Percentiles rank a stretch among this genome's conserved stretches.
Conservation (phyloP, 2,113 vertebrate genomes). For the Morone saxatilis region DNA sequence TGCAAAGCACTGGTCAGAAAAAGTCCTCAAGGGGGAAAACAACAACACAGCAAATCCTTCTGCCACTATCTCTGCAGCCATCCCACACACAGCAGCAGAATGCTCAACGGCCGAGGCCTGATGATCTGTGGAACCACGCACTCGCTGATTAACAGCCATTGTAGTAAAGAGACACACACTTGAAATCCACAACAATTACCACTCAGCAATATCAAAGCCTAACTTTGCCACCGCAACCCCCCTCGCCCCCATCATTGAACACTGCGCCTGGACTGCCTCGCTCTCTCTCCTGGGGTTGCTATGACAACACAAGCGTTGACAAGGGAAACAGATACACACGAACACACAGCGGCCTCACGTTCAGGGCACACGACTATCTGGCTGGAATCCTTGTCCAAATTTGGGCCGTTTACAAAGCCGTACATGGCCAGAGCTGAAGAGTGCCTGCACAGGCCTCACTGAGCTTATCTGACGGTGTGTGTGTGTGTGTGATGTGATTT, state of each 20-base stretch:
- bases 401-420: slow-evolving; percentile 87
- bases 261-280: slow-evolving; percentile 41
- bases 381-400: slow-evolving; percentile 93
- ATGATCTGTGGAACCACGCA: not conserved
- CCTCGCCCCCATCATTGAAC: slow-evolving; percentile 24
- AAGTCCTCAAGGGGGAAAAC: not conserved
- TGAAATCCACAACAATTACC: slow-evolving; percentile 25
- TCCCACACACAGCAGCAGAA: not conserved
- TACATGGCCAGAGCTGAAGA: slow-evolving; percentile 83
- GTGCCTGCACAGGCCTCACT: slow-evolving; percentile 74
- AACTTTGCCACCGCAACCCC: not conserved
- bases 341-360: slow-evolving; percentile 82
- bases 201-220: slow-evolving; percentile 8
- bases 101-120: not conserved
- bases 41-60: too few relatives aligned
- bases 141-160: not conserved
- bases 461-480: slow-evolving; percentile 79
- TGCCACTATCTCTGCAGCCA: not conserved
- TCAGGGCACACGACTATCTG: slow-evolving; percentile 89
- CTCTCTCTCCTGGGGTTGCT: slow-evolving; percentile 70
- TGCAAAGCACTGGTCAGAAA: slow-evolving; percentile 16
- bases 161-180: not conserved
- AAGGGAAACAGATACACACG: slow-evolving; percentile 69
- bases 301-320: slow-evolving; percentile 74
- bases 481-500: slow-evolving; percentile 10